These are phyloP conservation scores for Heterodera carotae DNA, from an alignment of 1,140 invertebrate genomes.

Conservation along the genomic window DNA sequence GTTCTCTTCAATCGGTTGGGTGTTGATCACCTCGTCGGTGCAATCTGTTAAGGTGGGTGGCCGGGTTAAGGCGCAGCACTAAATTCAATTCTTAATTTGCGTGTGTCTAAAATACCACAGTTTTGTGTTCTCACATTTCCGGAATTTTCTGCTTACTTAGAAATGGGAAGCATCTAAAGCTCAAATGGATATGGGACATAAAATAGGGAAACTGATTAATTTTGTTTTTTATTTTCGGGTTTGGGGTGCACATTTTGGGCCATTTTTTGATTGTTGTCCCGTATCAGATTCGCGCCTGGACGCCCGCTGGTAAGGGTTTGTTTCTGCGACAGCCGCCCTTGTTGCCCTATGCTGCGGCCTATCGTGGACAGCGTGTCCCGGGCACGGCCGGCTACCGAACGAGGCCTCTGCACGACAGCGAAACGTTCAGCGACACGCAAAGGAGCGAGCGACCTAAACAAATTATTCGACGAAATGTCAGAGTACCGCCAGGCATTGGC, in stretches of 20 bases:
- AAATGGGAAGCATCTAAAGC: too few species aligned
- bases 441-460: not conserved
- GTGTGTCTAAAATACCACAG: too few species aligned
- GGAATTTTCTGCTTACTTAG: not conserved
- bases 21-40: constrained; percentile 37
- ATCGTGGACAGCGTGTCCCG: constrained; percentile 43
- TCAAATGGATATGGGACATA: too few species aligned
- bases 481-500: too few species aligned
- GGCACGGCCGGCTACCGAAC: constrained; percentile 40
- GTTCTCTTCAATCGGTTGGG: constrained; percentile 56
- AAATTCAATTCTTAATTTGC: too few species aligned
- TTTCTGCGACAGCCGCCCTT: constrained; percentile 26
- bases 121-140: too few species aligned
- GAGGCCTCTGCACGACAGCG: constrained; percentile 15
- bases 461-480: constrained; percentile 21
- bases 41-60: constrained; percentile 5
- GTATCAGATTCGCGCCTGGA: constrained; percentile 37
- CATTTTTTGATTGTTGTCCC: not conserved
- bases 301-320: constrained; percentile 47
- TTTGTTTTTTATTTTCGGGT: too few species aligned
- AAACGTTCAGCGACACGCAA: constrained; percentile 20
- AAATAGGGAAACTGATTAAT: too few species aligned
- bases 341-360: constrained; percentile 39
- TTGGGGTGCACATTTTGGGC: too few species aligned
- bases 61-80: too few species aligned